These are phyloP conservation scores for Brevimyrus niger DNA, from an alignment of 2,113 vertebrate species.

Conservation along the genomic window DNA sequence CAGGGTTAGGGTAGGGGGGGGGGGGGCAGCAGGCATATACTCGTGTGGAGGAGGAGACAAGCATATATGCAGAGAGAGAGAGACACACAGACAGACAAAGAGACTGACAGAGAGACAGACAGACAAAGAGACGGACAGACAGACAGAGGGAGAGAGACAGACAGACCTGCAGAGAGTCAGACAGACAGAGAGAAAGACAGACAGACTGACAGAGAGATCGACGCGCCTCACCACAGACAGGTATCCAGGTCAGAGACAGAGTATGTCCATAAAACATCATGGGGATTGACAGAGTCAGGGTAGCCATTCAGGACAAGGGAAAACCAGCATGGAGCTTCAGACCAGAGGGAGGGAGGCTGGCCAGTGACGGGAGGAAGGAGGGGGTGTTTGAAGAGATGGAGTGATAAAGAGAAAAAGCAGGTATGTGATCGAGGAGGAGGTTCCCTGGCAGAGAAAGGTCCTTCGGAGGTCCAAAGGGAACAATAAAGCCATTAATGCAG, in stretches of 20 bases:
- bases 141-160: no score
- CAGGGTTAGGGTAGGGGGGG: not conserved
- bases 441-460: not conserved
- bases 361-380: not conserved
- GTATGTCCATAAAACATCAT: not conserved
- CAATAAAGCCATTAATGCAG: not conserved
- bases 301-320: not conserved
- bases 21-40: not conserved
- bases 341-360: not conserved
- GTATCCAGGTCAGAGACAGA: not conserved
- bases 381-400: not conserved
- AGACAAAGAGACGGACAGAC: not conserved
- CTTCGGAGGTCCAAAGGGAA: not conserved
- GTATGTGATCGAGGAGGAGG: not conserved
- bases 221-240: no score
- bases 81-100: not conserved
- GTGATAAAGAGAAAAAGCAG: not conserved
- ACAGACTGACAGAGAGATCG: no score
- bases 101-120: not conserved
- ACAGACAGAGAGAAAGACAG: no score
- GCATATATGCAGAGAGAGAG: not conserved
- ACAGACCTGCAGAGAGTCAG: not conserved
- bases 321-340: not conserved
- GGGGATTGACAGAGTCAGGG: not conserved
- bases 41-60: not conserved